phyloP scores from a whole-genome alignment of 2,888 invertebrate genomes.

The Ceramica pisi region DNA sequence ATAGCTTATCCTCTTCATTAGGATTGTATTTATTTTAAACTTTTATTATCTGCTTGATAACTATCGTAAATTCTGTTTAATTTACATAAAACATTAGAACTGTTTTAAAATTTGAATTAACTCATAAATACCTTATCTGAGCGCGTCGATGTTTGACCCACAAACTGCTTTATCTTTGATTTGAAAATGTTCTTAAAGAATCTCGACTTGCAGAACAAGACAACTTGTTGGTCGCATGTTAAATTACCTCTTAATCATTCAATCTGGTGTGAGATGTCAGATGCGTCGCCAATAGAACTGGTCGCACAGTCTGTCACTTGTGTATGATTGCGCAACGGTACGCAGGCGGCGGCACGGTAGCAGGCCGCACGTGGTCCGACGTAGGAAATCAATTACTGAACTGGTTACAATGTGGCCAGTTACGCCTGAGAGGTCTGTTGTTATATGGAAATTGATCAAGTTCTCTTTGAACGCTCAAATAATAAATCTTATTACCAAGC shows the following conservation, averaged over 20 bases:
- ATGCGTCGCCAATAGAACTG: conserved; percentile 52
- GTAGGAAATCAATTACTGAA: conserved; percentile 20
- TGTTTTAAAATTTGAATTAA: conserved; percentile 21
- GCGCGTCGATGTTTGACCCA: conserved; percentile 13
- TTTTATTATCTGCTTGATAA: conserved; percentile 21
- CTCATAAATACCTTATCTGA: conserved; percentile 31
- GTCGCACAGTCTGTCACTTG: conserved; percentile 54
- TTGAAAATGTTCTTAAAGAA: conserved; percentile 20
- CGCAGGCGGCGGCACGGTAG: conserved; percentile 47
- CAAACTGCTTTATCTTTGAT: conserved; percentile 15
- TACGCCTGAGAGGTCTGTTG: neutral
- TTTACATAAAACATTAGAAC: neutral
- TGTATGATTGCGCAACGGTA: conserved; percentile 59
- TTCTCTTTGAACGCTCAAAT: neutral
- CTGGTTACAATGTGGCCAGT: conserved; percentile 12
- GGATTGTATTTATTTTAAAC: conserved; percentile 12
- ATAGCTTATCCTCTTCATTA: conserved; percentile 10
- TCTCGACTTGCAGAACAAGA: conserved; percentile 32
- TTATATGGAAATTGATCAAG: conserved; percentile 5
- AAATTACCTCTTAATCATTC: conserved; percentile 63
- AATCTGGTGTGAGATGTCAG: conserved; percentile 59
- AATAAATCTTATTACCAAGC: neutral
- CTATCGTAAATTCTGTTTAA: neutral
- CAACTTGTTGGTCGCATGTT: conserved; percentile 34
- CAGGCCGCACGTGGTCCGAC: conserved; percentile 47